These are phyloP conservation scores for Perognathus longimembris DNA, from an alignment of 2,113 vertebrate genomes.

Conservation along the genomic window DNA sequence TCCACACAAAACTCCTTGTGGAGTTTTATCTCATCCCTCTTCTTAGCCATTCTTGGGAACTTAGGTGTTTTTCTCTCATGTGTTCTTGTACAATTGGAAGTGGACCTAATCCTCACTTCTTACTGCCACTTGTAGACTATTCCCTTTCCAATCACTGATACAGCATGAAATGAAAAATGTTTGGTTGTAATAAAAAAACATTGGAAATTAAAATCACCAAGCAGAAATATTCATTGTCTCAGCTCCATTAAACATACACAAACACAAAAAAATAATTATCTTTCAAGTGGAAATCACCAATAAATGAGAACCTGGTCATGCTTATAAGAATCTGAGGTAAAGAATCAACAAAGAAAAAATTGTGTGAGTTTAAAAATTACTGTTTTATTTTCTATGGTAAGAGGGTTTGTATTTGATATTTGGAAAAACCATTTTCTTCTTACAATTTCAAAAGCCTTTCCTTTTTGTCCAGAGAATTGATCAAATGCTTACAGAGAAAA, in stretches of 20 bases:
- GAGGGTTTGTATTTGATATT: background rate
- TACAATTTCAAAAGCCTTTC: constrained; percentile 36
- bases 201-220: constrained; percentile 62
- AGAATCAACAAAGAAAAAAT: constrained; percentile 14
- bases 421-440: constrained; percentile 40
- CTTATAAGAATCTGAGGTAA: constrained; percentile 37
- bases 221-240: constrained; percentile 57
- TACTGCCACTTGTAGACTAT: background rate
- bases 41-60: too few species aligned
- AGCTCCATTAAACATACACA: constrained; percentile 52
- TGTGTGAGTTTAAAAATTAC: constrained; percentile 36
- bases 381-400: background rate
- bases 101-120: too few species aligned
- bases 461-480: constrained; percentile 31
- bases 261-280: constrained; percentile 9
- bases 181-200: constrained; percentile 42
- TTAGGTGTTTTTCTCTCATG: too few species aligned
- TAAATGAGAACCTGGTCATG: constrained; percentile 29
- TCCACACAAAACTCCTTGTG: too few species aligned
- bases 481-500: background rate
- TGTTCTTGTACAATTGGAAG: too few species aligned
- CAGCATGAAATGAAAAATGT: constrained; percentile 49
- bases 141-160: constrained; percentile 1
- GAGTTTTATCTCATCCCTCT: too few species aligned
- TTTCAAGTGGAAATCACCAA: constrained; percentile 56